Percentiles rank a stretch among this genome's conserved stretches.
These are phyloP conservation scores for Conus betulinus DNA, from an alignment of 1,140 invertebrate genomes.

Conservation along the genomic window DNA sequence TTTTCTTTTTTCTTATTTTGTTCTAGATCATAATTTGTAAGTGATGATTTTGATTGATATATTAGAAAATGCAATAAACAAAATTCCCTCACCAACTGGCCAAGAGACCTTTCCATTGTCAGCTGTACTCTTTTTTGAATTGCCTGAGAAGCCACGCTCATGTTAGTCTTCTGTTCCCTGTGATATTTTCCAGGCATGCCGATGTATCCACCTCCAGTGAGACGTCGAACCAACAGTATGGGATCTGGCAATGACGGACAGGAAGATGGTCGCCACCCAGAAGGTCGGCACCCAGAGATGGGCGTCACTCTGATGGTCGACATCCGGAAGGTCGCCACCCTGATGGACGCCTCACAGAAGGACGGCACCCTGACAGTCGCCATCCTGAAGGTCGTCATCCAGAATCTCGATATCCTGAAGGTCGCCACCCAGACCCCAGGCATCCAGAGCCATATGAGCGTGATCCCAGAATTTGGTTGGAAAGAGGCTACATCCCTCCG, in stretches of 20 bases:
- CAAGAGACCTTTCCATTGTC: no score
- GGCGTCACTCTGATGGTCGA: not conserved
- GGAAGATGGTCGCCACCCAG: slow-evolving; percentile 55
- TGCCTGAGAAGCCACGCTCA: not conserved
- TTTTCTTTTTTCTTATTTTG: not conserved
- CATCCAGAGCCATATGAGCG: slow-evolving; percentile 63
- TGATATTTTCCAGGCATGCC: slow-evolving; percentile 64
- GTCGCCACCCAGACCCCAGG: slow-evolving; percentile 53
- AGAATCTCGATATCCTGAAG: not conserved
- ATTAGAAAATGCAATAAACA: no score
- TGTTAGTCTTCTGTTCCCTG: not conserved
- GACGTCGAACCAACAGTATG: slow-evolving; percentile 73
- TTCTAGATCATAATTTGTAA: not conserved
- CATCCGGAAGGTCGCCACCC: slow-evolving; percentile 27
- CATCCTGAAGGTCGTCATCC: slow-evolving; percentile 1
- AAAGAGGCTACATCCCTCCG: slow-evolving; percentile 52
- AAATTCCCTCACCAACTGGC: no score
- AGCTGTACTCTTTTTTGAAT: no score
- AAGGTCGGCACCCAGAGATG: slow-evolving; percentile 10
- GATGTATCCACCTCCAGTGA: slow-evolving; percentile 63
- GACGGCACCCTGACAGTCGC: not conserved
- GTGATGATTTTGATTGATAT: not conserved
- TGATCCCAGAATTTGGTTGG: slow-evolving; percentile 60
- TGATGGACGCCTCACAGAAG: not conserved
- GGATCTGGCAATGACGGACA: slow-evolving; percentile 73